Evolutionary conservation across 2,888 invertebrate species (phyloP), one percentile per base, ranked within the genome.

Genomic region (Sussaba pulchella): DNA sequence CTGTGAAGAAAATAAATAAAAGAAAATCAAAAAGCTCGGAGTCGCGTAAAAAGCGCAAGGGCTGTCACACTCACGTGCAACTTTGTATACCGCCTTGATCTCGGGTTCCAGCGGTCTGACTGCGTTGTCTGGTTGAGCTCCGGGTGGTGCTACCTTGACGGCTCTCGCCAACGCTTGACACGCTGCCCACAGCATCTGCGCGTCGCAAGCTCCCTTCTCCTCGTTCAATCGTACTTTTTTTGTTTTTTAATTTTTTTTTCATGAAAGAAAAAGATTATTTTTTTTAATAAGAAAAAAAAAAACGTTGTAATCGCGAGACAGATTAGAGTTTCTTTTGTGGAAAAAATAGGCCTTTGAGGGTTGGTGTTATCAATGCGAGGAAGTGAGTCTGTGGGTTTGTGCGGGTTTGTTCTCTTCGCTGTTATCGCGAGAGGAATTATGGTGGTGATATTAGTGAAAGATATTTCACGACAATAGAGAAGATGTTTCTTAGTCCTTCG

Each of bases 121-220:
- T 88, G 95, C 93, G 87, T 94, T 92, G 85, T 92, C 93, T 93
- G 94, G 93, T 61, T 94, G 92, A 41, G 93, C 90, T 57, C 94
- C 94, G 0, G 94, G 93, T 70, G 94, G 93, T 9, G 95, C 94
- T 17, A 94, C 93, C 78, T 95, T 94, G 5, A 98, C 94, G 21
- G 97, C 96, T 1, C 96, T 95, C 88, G 96, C 94, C 43, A 99
- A 93, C 1, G 98, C 95, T 88, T 98, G 98, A 87, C 98, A 98
- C 0, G 99, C 98, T 83, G 98, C 95, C 99, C 99, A 99, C 84
- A 99, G 94, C 31, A 97, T 95, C 92, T 98, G 98, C 0, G 98
- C 96, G 83, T 96, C 95, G 45, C 95, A 95, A 0, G 96, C 95
- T 74, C 95, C 95, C 83, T 95, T 95, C 87, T 97, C 97, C 1